phyloP scores from a whole-genome alignment of 2,888 invertebrate genomes.

The Pandemis heparana region DNA sequence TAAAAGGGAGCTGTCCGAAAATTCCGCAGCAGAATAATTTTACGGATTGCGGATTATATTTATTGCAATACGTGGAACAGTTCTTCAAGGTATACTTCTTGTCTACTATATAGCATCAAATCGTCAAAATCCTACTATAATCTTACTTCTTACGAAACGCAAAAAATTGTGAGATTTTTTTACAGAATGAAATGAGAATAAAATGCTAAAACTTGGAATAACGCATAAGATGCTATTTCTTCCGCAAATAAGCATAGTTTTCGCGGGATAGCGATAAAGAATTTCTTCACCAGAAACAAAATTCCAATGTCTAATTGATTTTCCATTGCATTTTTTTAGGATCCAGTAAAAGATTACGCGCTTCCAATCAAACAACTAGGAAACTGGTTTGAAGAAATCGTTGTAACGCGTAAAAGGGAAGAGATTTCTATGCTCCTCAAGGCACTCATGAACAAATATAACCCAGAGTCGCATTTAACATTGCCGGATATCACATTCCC shows the following conservation, averaged over 20 bases:
- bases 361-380: slow-evolving; percentile 93
- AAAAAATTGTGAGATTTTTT: too few species aligned
- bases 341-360: slow-evolving; percentile 92
- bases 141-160: too few species aligned
- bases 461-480: slow-evolving; percentile 87
- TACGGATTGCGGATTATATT: slow-evolving; percentile 98
- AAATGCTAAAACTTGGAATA: too few species aligned
- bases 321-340: slow-evolving; percentile 80
- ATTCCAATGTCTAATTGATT: slow-evolving; percentile 10
- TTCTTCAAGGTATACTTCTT: slow-evolving; percentile 91
- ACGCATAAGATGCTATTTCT: too few species aligned
- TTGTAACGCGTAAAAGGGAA: slow-evolving; percentile 94
- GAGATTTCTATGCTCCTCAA: slow-evolving; percentile 93
- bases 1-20: slow-evolving; percentile 94
- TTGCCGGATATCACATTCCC: slow-evolving; percentile 91
- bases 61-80: slow-evolving; percentile 98
- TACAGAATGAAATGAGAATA: too few species aligned
- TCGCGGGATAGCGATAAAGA: too few species aligned
- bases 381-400: slow-evolving; percentile 95
- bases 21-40: slow-evolving; percentile 99
- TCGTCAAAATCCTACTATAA: too few species aligned
- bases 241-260: too few species aligned
- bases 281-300: too few species aligned
- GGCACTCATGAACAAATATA: slow-evolving; percentile 90
- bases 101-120: not conserved